Percentiles rank a stretch among this genome's conserved stretches.
These are phyloP conservation scores for Phoenoteleia sp. DNA, from an alignment of 2,888 invertebrate species.

Conservation along the genomic window DNA sequence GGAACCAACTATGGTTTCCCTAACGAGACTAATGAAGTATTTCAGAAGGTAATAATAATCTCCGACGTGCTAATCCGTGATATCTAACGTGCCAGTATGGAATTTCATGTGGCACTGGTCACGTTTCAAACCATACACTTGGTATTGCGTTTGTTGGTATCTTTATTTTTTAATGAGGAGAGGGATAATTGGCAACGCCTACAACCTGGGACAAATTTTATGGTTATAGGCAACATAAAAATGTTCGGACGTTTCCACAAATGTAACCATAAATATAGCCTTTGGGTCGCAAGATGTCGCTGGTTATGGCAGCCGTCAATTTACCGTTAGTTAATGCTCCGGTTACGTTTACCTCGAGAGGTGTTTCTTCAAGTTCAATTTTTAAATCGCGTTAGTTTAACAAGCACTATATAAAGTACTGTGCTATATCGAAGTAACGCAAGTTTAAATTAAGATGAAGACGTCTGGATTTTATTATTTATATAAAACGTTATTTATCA, in stretches of 20 bases:
- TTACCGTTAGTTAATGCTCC: constrained; percentile 8
- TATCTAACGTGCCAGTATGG: constrained; percentile 32
- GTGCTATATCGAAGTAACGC: too few relatives aligned
- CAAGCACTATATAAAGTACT: too few relatives aligned
- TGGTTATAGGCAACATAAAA: constrained; percentile 12
- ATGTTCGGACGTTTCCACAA: too few relatives aligned
- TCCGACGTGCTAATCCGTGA: background rate
- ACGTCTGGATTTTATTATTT: too few relatives aligned
- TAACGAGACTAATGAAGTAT: constrained; percentile 83
- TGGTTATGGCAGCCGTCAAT: constrained; percentile 18
- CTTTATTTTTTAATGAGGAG: constrained; percentile 26
- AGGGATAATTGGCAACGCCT: constrained; percentile 25
- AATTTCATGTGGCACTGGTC: constrained; percentile 53
- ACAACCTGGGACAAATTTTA: constrained; percentile 7
- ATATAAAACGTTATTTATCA: too few relatives aligned
- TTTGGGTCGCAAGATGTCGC: constrained; percentile 10
- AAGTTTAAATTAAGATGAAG: too few relatives aligned
- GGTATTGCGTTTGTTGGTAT: constrained; percentile 7
- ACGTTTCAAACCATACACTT: constrained; percentile 5
- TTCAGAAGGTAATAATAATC: constrained; percentile 72
- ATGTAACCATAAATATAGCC: constrained; percentile 12
- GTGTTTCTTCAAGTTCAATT: too few relatives aligned
- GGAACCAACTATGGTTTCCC: constrained; percentile 79
- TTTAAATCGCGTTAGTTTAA: background rate
- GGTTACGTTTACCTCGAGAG: background rate